A percentile compares a stretch with the other conserved stretches of the same genome.
Evolutionary conservation across 1,140 invertebrate species (phyloP).

Genomic region (Akabosia matsudoensis): DNA sequence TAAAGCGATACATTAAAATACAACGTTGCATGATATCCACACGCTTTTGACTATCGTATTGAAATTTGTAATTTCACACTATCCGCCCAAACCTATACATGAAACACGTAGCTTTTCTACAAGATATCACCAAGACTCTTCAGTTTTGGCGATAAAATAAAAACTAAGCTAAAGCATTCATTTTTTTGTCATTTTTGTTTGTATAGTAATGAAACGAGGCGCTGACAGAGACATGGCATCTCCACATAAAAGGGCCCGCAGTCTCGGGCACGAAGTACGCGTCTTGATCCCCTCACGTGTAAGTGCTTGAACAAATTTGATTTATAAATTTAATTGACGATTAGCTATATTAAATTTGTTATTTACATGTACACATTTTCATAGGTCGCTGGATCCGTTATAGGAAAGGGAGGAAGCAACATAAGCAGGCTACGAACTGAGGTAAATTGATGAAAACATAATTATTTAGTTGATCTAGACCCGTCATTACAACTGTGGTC

Average conservation of each 20-base stretch:
- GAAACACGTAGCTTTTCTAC: too few species aligned
- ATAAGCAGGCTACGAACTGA: conserved; percentile 87
- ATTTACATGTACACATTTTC: not conserved
- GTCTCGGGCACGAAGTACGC: conserved; percentile 44
- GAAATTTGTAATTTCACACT: too few species aligned
- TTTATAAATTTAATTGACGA: not conserved
- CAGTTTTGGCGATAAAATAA: too few species aligned
- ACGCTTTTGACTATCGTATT: too few species aligned
- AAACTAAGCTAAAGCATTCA: too few species aligned
- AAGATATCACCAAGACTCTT: too few species aligned
- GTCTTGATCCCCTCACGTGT: conserved; percentile 46
- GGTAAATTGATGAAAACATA: conserved; percentile 62
- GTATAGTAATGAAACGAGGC: conserved; percentile 47
- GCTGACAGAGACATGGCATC: conserved; percentile 48
- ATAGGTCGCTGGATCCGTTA: conserved; percentile 82
- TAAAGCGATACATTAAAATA: too few species aligned
- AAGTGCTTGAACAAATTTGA: conserved; percentile 14
- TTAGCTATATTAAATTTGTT: too few species aligned
- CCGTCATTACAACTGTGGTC: not conserved
- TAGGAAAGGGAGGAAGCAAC: conserved; percentile 91
- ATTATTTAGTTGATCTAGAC: not conserved
- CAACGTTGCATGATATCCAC: too few species aligned
- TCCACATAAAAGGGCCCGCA: conserved; percentile 46
- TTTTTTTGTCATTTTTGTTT: not conserved
- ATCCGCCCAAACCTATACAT: too few species aligned